Conservation (phyloP, 1,140 invertebrate genomes). For the Brachionus paranguensis region DNA sequence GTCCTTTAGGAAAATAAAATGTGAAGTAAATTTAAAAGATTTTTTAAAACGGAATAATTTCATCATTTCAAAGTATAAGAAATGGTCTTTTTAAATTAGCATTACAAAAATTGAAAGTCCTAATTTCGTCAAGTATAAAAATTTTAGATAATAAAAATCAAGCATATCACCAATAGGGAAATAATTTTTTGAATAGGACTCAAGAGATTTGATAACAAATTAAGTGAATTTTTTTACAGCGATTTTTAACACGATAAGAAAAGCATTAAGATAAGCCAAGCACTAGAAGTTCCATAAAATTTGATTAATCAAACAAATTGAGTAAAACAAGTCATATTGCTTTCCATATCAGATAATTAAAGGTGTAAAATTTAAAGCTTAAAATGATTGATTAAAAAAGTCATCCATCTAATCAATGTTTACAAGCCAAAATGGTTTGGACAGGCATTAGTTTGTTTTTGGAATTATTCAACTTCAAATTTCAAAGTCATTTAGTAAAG, state of each 20-base stretch:
- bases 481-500: neutral
- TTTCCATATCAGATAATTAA: neutral
- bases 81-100: no score
- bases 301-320: conserved; percentile 33
- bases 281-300: neutral
- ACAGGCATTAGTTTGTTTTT: neutral
- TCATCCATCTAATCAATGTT: neutral
- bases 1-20: neutral
- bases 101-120: neutral
- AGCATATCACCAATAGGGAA: neutral
- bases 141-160: neutral
- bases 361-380: neutral
- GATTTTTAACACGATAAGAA: neutral
- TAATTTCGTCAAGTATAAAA: neutral
- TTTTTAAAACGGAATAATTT: neutral
- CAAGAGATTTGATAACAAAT: neutral
- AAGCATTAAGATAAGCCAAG: neutral
- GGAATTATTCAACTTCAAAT: neutral
- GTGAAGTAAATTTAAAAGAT: neutral
- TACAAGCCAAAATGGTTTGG: neutral
- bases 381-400: neutral
- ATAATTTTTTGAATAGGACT: neutral
- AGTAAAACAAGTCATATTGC: conserved; percentile 13
- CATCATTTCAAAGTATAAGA: neutral
- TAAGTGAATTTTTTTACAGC: conserved; percentile 16